A percentile compares a stretch with the other conserved stretches of the same genome.
Conservation (phyloP, 2,113 vertebrate species). For the Agapornis roseicollis region DNA sequence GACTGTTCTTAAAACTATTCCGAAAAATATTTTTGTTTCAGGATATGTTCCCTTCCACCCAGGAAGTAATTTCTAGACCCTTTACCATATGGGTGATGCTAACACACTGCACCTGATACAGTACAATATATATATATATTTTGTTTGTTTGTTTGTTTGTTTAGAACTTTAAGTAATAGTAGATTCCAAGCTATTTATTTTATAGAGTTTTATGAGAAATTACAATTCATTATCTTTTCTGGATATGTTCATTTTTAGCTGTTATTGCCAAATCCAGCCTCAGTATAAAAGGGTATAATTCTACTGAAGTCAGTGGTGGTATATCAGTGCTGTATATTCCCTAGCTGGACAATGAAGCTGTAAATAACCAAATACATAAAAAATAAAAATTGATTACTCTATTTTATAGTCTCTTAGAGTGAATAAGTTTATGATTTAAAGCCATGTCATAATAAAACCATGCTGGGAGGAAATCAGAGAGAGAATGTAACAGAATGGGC, state of each 20-base stretch:
- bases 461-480: conserved; percentile 21
- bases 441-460: conserved; percentile 25
- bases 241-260: conserved; percentile 33
- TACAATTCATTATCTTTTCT: conserved; percentile 41
- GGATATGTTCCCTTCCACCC: background rate
- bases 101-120: background rate
- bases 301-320: conserved; percentile 32
- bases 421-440: conserved; percentile 66
- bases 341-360: conserved; percentile 49
- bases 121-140: no score
- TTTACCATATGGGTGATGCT: background rate
- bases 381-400: conserved; percentile 67
- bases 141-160: background rate
- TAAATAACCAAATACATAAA: conserved; percentile 67
- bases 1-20: background rate
- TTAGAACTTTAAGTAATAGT: background rate
- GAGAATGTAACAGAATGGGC: conserved; percentile 35
- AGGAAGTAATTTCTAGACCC: background rate
- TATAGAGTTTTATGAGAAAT: conserved; percentile 19
- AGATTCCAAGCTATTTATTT: background rate
- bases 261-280: conserved; percentile 47
- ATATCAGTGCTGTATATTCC: conserved; percentile 46
- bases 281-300: conserved; percentile 51
- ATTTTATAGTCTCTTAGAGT: conserved; percentile 66
- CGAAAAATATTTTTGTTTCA: background rate